Evolutionary conservation across 1,140 invertebrate genomes (phyloP).

Genomic region (Colletes latitarsis): DNA sequence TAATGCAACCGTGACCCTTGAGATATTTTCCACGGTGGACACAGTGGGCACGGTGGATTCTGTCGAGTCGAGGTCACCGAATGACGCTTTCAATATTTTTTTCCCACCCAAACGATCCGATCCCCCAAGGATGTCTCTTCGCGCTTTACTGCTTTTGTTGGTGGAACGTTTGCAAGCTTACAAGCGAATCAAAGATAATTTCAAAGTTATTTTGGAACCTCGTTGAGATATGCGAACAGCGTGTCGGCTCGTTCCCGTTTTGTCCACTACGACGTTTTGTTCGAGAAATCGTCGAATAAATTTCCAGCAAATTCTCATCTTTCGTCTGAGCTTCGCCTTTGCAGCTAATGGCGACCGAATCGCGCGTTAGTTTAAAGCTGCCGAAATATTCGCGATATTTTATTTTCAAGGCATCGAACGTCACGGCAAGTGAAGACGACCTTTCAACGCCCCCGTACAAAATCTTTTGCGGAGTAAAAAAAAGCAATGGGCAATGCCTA

Average conservation of each 20-base stretch:
- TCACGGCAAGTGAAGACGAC: not conserved
- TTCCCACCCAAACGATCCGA: slow-evolving; percentile 11
- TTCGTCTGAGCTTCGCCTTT: not conserved
- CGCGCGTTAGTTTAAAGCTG: not conserved
- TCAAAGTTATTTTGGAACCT: not conserved
- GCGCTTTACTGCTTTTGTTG: slow-evolving; percentile 17
- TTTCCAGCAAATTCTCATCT: slow-evolving; percentile 3
- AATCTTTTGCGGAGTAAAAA: slow-evolving; percentile 18
- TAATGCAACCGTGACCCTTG: slow-evolving; percentile 44
- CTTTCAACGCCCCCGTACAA: slow-evolving; percentile 29
- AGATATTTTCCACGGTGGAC: slow-evolving; percentile 24
- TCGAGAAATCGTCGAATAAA: slow-evolving; percentile 9
- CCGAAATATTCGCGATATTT: slow-evolving; percentile 6
- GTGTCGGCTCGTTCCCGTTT: not conserved
- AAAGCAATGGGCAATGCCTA: slow-evolving; percentile 12
- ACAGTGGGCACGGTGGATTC: slow-evolving; percentile 2
- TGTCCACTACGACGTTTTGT: not conserved
- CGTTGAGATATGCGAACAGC: not conserved
- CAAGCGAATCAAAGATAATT: slow-evolving; percentile 16
- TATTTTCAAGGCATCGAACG: not conserved
- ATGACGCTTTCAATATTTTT: slow-evolving; percentile 21
- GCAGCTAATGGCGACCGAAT: no score
- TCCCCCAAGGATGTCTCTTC: slow-evolving; percentile 34
- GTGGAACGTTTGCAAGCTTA: not conserved
- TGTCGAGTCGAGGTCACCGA: slow-evolving; percentile 24